Base-by-base conservation (phyloP, 35 echinoderm and acorn worm species). In the Heliocidaris erythrogramma region DNA sequence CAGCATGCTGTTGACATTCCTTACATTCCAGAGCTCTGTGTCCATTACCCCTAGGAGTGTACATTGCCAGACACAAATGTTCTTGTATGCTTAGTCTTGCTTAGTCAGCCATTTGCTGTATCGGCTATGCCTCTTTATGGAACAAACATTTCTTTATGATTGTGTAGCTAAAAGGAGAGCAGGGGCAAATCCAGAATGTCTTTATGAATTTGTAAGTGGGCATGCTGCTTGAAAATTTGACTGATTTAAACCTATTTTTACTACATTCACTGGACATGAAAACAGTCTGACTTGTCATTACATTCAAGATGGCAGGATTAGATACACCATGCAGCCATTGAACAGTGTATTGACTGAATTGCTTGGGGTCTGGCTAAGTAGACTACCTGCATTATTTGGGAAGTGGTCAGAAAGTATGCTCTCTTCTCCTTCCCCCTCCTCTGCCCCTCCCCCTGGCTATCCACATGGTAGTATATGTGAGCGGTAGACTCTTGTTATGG, bases 31-130 rank as follows among this genome's bases (percentile, higher is more conserved):
- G 65, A 78, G 65, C 65, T 27, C 65, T n/a, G 65, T n/a, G 65
- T 78, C 65, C 65, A 78, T 78, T 78, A 78, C 65, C 65, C 65
- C 27, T 78, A 78, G 65, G 65, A 78, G 65, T 78, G 65, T 78
- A 78, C 65, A 78, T 78, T 78, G 65, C 65, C 65, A 78, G 65
- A 78, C 65, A 78, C 65, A 78, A 78, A 78, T 78, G 65, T 78
- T 78, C 65, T 78, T n/a, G 21, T 78, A 27, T 78, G 21, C 18
- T 42, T 78, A 78, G 65, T 78, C 65, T 78, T 78, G 27, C 7
- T 27, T 21, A 17, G 27, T 78, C 65, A 78, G 21, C 65, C 65
- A 7, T n/a, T 21, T 78, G 27, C 65, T 78, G 24, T 78, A 78
- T 5, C 65, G 21, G 65, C 4, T 7, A 78, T 78, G 65, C 65